Conservation (phyloP, 2,888 invertebrate species). For the Augiades crinisus region DNA sequence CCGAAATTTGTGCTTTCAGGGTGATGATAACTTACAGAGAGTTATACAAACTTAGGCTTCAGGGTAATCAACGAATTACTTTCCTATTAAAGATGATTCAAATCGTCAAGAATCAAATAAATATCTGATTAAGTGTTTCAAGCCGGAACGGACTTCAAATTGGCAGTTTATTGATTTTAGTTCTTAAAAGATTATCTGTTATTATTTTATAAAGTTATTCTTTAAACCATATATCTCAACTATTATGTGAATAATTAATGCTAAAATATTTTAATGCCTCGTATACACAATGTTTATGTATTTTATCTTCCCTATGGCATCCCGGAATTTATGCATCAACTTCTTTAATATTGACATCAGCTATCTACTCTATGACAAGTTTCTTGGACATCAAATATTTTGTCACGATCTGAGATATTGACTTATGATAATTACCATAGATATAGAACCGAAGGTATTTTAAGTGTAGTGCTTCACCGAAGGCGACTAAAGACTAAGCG, state of each 20-base stretch:
- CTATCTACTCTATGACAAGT: constrained; percentile 17
- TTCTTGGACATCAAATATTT: constrained; percentile 19
- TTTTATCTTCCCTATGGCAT: background rate
- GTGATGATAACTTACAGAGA: no score
- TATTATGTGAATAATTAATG: background rate
- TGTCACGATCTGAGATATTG: constrained; percentile 24
- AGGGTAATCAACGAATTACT: no score
- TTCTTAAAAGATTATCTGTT: no score
- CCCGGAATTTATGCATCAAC: background rate
- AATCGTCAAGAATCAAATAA: no score
- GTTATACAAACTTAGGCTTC: no score
- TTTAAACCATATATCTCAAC: background rate
- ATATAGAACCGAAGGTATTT: constrained; percentile 12
- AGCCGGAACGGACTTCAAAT: no score
- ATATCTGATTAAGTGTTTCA: no score
- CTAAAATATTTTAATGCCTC: constrained; percentile 1
- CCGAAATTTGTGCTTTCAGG: no score
- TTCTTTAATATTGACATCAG: constrained; percentile 12
- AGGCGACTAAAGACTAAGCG: background rate
- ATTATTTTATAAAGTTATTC: no score
- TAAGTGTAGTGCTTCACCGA: background rate
- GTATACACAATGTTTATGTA: constrained; percentile 12
- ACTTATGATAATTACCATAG: constrained; percentile 23
- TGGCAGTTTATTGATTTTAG: no score
- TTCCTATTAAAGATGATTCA: no score